Percentiles rank a stretch among this genome's conserved stretches.
phyloP scores from a whole-genome alignment of 2,888 invertebrate species.

The Celastrina argiolus region DNA sequence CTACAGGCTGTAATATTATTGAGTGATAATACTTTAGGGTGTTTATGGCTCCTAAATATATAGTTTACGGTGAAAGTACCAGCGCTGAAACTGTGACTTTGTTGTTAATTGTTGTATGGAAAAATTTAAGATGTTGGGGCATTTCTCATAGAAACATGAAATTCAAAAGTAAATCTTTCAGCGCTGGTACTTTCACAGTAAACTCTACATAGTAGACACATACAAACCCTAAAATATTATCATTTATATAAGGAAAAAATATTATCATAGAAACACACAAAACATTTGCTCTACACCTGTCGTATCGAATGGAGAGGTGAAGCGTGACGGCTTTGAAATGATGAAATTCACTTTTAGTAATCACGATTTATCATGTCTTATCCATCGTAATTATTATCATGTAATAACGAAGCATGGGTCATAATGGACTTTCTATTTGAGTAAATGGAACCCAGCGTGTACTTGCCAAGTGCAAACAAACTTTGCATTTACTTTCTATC shows the following conservation, averaged over 20 bases:
- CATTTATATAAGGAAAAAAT: neutral
- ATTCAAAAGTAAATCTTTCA: too few relatives aligned
- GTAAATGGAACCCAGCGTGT: neutral
- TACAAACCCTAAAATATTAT: too few relatives aligned
- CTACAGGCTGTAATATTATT: too few relatives aligned
- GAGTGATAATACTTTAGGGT: too few relatives aligned
- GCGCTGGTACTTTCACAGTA: too few relatives aligned
- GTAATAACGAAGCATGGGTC: neutral
- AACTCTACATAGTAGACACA: too few relatives aligned
- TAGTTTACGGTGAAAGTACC: too few relatives aligned
- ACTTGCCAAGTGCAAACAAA: neutral
- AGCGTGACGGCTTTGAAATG: slow-evolving; percentile 45
- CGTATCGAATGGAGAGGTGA: slow-evolving; percentile 56
- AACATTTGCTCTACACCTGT: slow-evolving; percentile 51
- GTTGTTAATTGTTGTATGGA: too few relatives aligned
- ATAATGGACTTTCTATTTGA: slow-evolving; percentile 5
- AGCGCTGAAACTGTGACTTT: too few relatives aligned
- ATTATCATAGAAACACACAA: neutral
- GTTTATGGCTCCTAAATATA: too few relatives aligned
- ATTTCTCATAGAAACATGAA: too few relatives aligned
- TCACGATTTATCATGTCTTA: neutral
- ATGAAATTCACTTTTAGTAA: slow-evolving; percentile 1
- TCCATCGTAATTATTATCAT: neutral
- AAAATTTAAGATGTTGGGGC: too few relatives aligned
- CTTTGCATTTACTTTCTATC: neutral